Conservation (phyloP, 2,888 invertebrate genomes). For the Coremacera marginata region DNA sequence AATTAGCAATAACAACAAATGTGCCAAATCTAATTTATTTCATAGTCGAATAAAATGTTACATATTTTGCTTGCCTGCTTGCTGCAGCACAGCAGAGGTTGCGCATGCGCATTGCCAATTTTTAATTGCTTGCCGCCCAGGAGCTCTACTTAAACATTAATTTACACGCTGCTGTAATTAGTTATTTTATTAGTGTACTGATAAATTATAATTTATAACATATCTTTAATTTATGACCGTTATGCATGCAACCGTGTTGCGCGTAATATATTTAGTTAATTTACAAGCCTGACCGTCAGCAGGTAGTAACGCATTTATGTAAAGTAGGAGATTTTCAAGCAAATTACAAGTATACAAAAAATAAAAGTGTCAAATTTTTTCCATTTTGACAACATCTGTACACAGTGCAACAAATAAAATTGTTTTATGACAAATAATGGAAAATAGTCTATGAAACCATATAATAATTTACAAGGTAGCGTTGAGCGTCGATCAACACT, state of each 20-base stretch:
- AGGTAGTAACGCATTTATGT: slow-evolving; percentile 9
- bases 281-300: too few relatives aligned
- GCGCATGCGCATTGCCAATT: slow-evolving; percentile 35
- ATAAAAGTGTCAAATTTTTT: too few relatives aligned
- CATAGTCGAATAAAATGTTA: not conserved
- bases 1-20: slow-evolving; percentile 27
- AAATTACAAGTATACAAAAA: too few relatives aligned
- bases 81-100: not conserved
- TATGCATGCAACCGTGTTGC: slow-evolving; percentile 27
- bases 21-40: slow-evolving; percentile 27
- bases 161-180: slow-evolving; percentile 42
- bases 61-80: not conserved
- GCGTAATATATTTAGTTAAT: too few relatives aligned
- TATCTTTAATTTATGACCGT: slow-evolving; percentile 31
- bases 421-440: too few relatives aligned
- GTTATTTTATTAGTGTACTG: slow-evolving; percentile 42
- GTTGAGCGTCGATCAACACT: too few relatives aligned
- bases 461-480: too few relatives aligned
- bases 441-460: too few relatives aligned
- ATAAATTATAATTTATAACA: slow-evolving; percentile 40
- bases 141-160: slow-evolving; percentile 36
- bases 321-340: too few relatives aligned
- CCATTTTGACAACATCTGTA: too few relatives aligned
- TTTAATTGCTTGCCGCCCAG: slow-evolving; percentile 39
- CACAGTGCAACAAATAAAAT: too few relatives aligned